Evolutionary conservation across 2,113 vertebrate genomes (phyloP), one percentile per base, ranked within the genome.

Genomic region (Thryonomys swinderianus): DNA sequence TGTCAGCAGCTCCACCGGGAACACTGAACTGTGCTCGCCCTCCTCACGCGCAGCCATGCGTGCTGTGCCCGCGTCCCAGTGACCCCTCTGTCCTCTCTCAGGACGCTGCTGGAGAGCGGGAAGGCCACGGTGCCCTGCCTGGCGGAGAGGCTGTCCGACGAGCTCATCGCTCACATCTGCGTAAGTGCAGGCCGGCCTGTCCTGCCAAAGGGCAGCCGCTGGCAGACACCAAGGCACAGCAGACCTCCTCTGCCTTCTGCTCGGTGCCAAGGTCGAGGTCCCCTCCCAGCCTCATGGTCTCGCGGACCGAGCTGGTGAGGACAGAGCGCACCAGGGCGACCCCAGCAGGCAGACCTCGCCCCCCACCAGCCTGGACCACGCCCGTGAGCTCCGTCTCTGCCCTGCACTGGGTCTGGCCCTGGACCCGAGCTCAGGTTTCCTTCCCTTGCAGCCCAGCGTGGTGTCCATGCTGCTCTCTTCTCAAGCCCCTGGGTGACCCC

Each of bases 111-210:
- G 78, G 55, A 93, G 8, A 85, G 82, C 11, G 32, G 78, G 48
- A 88, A 74, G 78, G 92, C 92, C 85, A 93, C 92, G 0, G 57
- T 93, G 20, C 92, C 92, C 85, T 27, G 6, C 67, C 66, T 93
- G 92, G 85, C 92, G n/a, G 92, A 82, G 23, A 62, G 78, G 8
- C 66, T 93, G 85, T 88, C 92, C 20, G 20, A 27, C 0, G 92
- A 93, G 30, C 92, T 93, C 92, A 93, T 88, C 21, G 3, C 55
- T 4, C 92, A 93, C 78, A 93, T 93, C 85, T 74, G 34, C 55
- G 92, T 93, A 82, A 82, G 92, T 53, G 61, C 20, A 21, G 82
- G 30, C 17, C 37, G 55, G 17, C 9, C 32, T 7, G 61, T 71
- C 48, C 62, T 7, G 20, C 64, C 53, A 85, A 6, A 30, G 13